Conservation (phyloP, 35 echinoderm and acorn worm genomes). For the Apostichopus japonicus region DNA sequence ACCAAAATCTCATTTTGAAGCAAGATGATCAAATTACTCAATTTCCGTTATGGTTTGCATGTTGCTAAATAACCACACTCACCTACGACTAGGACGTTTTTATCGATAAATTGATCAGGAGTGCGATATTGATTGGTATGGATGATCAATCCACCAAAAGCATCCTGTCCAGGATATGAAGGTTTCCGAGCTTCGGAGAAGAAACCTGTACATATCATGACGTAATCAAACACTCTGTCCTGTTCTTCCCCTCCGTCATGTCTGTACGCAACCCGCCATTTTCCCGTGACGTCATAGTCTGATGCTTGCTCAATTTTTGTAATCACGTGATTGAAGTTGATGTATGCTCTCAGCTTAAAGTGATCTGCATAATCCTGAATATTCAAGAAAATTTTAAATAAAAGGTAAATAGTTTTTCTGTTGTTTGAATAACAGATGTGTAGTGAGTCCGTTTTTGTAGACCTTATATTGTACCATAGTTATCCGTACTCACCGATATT, state of each 20-base stretch:
- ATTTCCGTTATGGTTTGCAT: background rate
- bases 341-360: slow-evolving; percentile 72
- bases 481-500: no score
- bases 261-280: slow-evolving; percentile 49
- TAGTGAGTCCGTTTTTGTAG: no score
- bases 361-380: slow-evolving; percentile 71
- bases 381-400: no score
- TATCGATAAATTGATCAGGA: slow-evolving; percentile 55
- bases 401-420: no score
- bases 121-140: slow-evolving; percentile 66
- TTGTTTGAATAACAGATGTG: no score
- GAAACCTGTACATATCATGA: slow-evolving; percentile 65
- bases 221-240: slow-evolving; percentile 58
- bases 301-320: slow-evolving; percentile 51
- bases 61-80: background rate
- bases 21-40: no score
- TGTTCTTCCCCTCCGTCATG: background rate
- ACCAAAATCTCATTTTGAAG: no score
- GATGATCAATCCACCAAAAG: slow-evolving; percentile 63
- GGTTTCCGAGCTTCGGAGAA: slow-evolving; percentile 47
- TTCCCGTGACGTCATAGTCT: slow-evolving; percentile 66
- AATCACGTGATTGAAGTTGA: slow-evolving; percentile 74
- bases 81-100: slow-evolving; percentile 79
- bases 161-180: slow-evolving; percentile 56
- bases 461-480: no score